These are phyloP conservation scores for Micromys minutus DNA, from an alignment of 2,113 vertebrate genomes.

Conservation along the genomic window DNA sequence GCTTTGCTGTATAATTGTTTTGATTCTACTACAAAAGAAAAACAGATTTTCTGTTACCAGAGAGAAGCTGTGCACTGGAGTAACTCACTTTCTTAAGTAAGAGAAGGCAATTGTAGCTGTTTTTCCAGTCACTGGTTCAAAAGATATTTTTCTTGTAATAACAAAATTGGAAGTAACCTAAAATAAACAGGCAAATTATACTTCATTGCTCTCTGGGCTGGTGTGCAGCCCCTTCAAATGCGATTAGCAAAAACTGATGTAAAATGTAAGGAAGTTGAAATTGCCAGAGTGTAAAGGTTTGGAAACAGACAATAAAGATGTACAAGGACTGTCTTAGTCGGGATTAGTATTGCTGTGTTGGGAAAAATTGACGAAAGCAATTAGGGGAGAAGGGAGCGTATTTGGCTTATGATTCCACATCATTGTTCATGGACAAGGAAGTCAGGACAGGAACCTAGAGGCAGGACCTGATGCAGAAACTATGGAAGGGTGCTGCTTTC, in stretches of 20 bases:
- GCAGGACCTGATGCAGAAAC: not conserved
- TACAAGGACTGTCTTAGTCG: not conserved
- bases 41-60: not conserved
- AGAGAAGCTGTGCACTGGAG: not conserved
- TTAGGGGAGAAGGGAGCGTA: too few species aligned
- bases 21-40: not conserved
- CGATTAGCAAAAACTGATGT: constrained; percentile 26
- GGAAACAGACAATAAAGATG: not conserved
- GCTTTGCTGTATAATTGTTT: not conserved
- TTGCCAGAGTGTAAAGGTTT: not conserved
- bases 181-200: constrained; percentile 11
- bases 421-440: not conserved
- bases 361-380: not conserved
- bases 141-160: not conserved
- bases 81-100: constrained; percentile 44
- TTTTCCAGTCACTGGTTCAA: not conserved
- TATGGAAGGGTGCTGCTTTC: not conserved
- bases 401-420: not conserved
- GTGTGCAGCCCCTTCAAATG: not conserved
- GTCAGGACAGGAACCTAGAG: not conserved
- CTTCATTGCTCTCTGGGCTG: not conserved
- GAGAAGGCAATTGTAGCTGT: not conserved
- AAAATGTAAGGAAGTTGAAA: not conserved
- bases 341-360: not conserved
- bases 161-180: constrained; percentile 7